Percentiles rank a stretch among this genome's conserved stretches.
Conservation (phyloP, 2,797 vertebrate genomes). For the Eidolon dupreanum region DNA sequence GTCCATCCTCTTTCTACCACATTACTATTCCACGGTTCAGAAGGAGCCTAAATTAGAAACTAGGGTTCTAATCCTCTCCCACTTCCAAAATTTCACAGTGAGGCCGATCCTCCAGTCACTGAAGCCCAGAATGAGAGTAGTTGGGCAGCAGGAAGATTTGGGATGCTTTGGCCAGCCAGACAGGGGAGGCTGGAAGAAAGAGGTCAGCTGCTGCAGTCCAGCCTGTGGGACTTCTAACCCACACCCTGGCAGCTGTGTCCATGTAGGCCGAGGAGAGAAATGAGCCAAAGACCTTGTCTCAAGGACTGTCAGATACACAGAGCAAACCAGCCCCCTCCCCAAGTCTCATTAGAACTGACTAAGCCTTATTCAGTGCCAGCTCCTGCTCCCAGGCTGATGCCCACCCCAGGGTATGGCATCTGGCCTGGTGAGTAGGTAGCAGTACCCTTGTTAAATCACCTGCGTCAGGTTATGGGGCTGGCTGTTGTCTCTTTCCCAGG, state of each 20-base stretch:
- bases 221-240: not conserved
- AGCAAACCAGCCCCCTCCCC: not conserved
- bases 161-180: not conserved
- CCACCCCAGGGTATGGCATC: slow-evolving; percentile 70
- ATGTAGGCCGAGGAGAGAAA: not conserved
- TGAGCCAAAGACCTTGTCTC: not conserved
- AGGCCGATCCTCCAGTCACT: not conserved
- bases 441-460: slow-evolving; percentile 80
- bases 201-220: not conserved
- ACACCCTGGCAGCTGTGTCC: not conserved
- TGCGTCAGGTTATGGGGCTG: slow-evolving; percentile 73
- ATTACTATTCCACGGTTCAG: not conserved
- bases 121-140: not conserved
- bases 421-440: slow-evolving; percentile 83
- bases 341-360: slow-evolving; percentile 41
- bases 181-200: not conserved
- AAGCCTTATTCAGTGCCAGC: slow-evolving; percentile 31
- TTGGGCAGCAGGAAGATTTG: not conserved
- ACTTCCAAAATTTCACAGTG: slow-evolving; percentile 42
- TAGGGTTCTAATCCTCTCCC: not conserved
- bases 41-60: not conserved
- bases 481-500: slow-evolving; percentile 74
- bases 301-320: not conserved
- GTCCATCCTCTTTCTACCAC: not conserved
- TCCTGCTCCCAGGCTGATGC: slow-evolving; percentile 31